Base-by-base conservation (phyloP, 2,113 vertebrate species). In the Eira barbara region DNA sequence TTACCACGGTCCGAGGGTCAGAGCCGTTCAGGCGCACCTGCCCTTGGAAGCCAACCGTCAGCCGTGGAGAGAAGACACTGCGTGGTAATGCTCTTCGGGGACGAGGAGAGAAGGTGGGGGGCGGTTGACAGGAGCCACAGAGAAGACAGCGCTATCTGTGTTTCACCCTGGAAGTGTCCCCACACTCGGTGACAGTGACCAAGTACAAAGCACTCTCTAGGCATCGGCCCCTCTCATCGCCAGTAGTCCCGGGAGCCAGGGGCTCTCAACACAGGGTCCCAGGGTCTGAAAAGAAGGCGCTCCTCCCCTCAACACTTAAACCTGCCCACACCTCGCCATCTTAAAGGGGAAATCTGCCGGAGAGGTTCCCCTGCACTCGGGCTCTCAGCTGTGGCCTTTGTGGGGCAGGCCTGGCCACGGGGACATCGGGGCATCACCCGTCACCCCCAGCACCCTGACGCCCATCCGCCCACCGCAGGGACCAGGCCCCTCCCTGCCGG, bases 371-470 rank as follows among this genome's bases (percentile, higher is more conserved):
- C 21, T 31, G 29, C 63, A 15, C 67, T 1, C 6, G 6, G 12
- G 39, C 52, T 3, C 18, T 14, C 55, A 49, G 39, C 42, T 61
- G 27, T 4, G 52, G 71, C 10, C 7, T 81, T 81, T 1, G 1
- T 1, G 2, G 14, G 18, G 23, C 39, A 0, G 63, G 31, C 12
- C 25, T 42, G 25, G 45, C 10, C 61, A 1, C 27, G 45, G 42
- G 63, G 55, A 17, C 47, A 7, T 4, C 25, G 18, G 18, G 47
- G 27, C 74, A 29, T 8, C 25, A 10, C 27, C 42, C 8, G 29
- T 49, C 8, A 31, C 15, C 79, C 1, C 5, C 39, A 1, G 1
- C 39, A 25, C 71, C 52, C 45, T 0, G 3, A 7, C 2, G 0
- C 13, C 49, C 63, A 3, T 10, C 82, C 21, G 4, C 25, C 65